Evolutionary conservation across 2,888 invertebrate genomes (phyloP).

Genomic region (Anaspis maculata): DNA sequence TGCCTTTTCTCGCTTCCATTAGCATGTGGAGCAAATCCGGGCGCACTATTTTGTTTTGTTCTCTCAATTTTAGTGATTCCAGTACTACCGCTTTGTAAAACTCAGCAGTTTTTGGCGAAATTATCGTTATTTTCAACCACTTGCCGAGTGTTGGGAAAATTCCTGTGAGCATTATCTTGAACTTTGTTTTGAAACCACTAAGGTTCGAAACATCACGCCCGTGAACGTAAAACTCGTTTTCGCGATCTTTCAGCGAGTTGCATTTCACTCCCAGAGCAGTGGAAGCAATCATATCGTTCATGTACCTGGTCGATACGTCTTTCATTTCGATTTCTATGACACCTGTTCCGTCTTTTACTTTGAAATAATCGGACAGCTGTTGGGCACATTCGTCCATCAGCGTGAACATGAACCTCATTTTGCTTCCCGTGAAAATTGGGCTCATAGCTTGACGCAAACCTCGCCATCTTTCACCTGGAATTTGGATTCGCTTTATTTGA

Average conservation of each 20-base stretch:
- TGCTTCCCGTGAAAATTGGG: conserved; percentile 33
- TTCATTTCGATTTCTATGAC: conserved; percentile 25
- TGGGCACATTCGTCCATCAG: conserved; percentile 25
- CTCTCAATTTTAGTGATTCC: no score
- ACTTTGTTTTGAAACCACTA: no score
- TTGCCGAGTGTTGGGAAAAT: no score
- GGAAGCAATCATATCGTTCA: conserved; percentile 53
- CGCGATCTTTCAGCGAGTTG: conserved; percentile 46
- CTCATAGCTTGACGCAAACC: conserved; percentile 41
- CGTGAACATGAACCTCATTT: conserved; percentile 31
- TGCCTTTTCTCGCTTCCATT: no score
- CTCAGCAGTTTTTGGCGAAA: no score
- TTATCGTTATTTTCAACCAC: no score
- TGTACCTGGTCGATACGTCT: conserved; percentile 45
- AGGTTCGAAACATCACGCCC: no score
- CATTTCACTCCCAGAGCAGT: conserved; percentile 49
- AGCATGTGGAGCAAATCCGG: no score
- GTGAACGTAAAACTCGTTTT: conserved; percentile 53
- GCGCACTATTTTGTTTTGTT: no score
- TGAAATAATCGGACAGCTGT: conserved; percentile 21
- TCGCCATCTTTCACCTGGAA: conserved; percentile 30
- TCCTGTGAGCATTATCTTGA: no score
- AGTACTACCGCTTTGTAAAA: no score
- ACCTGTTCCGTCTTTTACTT: conserved; percentile 14
- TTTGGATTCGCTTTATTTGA: conserved; percentile 2